These are phyloP conservation scores for Pluvianellus socialis DNA, from an alignment of 2,113 vertebrate species.

Conservation along the genomic window DNA sequence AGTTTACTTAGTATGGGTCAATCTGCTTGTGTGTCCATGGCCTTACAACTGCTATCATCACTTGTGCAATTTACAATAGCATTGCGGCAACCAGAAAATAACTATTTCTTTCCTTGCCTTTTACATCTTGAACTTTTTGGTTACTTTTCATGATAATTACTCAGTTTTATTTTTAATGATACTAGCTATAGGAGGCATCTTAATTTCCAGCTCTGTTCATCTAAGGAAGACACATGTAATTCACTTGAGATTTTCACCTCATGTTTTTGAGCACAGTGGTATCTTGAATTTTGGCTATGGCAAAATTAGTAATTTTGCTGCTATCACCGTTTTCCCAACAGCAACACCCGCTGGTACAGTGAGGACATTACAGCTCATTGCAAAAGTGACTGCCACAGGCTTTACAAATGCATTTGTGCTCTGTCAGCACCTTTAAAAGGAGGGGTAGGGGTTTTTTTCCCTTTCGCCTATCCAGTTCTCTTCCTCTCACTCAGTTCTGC, in stretches of 20 bases:
- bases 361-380: background rate
- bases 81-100: background rate
- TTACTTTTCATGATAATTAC: background rate
- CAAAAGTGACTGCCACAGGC: accelerated
- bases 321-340: background rate
- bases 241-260: background rate
- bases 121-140: background rate
- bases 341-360: background rate
- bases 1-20: constrained; percentile 10
- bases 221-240: background rate
- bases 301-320: background rate
- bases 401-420: background rate
- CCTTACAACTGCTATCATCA: background rate
- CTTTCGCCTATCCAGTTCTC: background rate
- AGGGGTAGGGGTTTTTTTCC: background rate
- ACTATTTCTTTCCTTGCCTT: background rate
- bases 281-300: background rate
- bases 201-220: background rate
- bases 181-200: background rate
- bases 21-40: background rate
- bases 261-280: background rate
- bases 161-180: background rate
- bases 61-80: background rate
- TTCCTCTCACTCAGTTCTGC: background rate
- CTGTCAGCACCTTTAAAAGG: background rate